Percentiles rank a stretch among this genome's conserved stretches.
These are phyloP conservation scores for Teinopalpus imperialis DNA, from an alignment of 2,888 invertebrate genomes.

Conservation along the genomic window DNA sequence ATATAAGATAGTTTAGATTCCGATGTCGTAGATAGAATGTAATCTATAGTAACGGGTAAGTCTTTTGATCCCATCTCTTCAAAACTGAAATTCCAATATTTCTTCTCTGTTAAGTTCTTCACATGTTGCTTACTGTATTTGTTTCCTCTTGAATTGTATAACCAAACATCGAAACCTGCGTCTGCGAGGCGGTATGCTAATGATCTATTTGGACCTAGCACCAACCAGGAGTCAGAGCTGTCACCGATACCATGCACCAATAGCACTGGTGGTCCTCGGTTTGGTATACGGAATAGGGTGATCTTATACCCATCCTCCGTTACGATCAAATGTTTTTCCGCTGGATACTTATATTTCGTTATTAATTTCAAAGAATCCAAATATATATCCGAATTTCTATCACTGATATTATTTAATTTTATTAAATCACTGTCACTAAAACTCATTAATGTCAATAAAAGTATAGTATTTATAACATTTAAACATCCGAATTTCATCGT, in stretches of 20 bases:
- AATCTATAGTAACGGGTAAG: slow-evolving; percentile 61
- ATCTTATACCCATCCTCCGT: slow-evolving; percentile 64
- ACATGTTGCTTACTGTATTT: slow-evolving; percentile 61
- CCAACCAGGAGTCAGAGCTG: slow-evolving; percentile 68
- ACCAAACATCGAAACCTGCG: slow-evolving; percentile 64
- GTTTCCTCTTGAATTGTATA: slow-evolving; percentile 66
- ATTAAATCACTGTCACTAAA: slow-evolving; percentile 24
- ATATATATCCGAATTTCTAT: slow-evolving; percentile 47
- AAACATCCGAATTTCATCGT: slow-evolving; percentile 23
- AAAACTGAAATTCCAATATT: slow-evolving; percentile 66
- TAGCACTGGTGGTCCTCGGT: slow-evolving; percentile 58
- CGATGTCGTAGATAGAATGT: slow-evolving; percentile 48
- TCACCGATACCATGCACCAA: slow-evolving; percentile 67
- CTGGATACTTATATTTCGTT: slow-evolving; percentile 48
- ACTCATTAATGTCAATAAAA: slow-evolving; percentile 33
- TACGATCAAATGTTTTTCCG: slow-evolving; percentile 51
- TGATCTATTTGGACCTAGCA: slow-evolving; percentile 57
- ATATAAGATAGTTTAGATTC: slow-evolving; percentile 54
- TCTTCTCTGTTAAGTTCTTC: slow-evolving; percentile 42
- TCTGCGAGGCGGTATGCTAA: slow-evolving; percentile 57
- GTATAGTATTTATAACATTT: slow-evolving; percentile 29
- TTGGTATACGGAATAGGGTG: slow-evolving; percentile 54
- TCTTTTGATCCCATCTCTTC: slow-evolving; percentile 70
- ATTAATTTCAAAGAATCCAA: slow-evolving; percentile 60
- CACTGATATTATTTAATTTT: slow-evolving; percentile 30